These are phyloP conservation scores for Antheraea pernyi DNA, from an alignment of 1,140 invertebrate genomes.

Conservation along the genomic window DNA sequence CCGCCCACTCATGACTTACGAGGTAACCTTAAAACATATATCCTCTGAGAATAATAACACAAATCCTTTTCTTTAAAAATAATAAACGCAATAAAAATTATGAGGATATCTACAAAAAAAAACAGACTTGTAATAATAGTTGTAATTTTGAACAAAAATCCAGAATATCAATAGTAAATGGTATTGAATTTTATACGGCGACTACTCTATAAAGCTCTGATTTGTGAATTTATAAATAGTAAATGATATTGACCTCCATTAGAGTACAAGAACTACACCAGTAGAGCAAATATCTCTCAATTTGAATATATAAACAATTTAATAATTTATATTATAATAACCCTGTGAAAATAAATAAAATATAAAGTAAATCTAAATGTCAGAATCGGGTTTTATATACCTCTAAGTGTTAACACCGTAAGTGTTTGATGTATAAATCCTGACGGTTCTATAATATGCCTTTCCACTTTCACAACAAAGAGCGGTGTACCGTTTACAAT, in stretches of 20 bases:
- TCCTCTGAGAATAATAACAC: not conserved
- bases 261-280: too few relatives aligned
- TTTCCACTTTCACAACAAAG: conserved; percentile 77
- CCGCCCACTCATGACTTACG: conserved; percentile 79
- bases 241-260: too few relatives aligned
- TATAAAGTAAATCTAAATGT: not conserved
- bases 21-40: conserved; percentile 58
- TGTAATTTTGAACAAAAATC: not conserved
- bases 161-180: not conserved
- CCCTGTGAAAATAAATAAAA: not conserved
- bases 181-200: too few relatives aligned
- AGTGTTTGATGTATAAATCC: conserved; percentile 73
- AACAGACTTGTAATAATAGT: not conserved
- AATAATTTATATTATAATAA: too few relatives aligned
- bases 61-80: not conserved
- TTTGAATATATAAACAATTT: too few relatives aligned
- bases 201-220: too few relatives aligned
- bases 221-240: too few relatives aligned
- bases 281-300: too few relatives aligned
- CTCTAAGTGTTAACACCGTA: conserved; percentile 71
- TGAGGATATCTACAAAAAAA: too few relatives aligned
- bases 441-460: conserved; percentile 78
- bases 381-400: conserved; percentile 31
- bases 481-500: conserved; percentile 70
- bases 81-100: not conserved